Conservation (phyloP, 1,140 invertebrate genomes). For the Diorhabda carinulata region DNA sequence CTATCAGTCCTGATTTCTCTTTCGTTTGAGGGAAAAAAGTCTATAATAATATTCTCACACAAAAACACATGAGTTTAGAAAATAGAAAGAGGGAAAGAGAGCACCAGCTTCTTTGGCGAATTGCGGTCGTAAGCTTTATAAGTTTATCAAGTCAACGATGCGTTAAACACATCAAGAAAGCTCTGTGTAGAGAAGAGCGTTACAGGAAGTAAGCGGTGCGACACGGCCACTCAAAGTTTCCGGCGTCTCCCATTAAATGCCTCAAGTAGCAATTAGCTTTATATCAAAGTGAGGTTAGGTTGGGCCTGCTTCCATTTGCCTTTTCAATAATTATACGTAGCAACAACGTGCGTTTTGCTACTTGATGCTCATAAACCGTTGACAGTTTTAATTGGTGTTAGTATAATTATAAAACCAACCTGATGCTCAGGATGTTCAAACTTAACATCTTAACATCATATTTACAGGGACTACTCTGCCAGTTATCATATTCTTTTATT, state of each 20-base stretch:
- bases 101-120: slow-evolving; percentile 20
- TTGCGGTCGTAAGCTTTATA: slow-evolving; percentile 12
- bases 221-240: slow-evolving; percentile 28
- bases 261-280: slow-evolving; percentile 37
- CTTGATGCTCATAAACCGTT: slow-evolving; percentile 1
- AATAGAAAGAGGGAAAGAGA: slow-evolving; percentile 6
- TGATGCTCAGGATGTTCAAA: too few relatives aligned
- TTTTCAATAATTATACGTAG: slow-evolving; percentile 12
- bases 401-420: not conserved
- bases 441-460: too few relatives aligned
- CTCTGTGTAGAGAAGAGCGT: slow-evolving; percentile 20
- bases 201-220: slow-evolving; percentile 28
- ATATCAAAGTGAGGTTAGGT: slow-evolving; percentile 31
- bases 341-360: slow-evolving; percentile 13
- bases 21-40: too few relatives aligned
- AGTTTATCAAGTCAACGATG: slow-evolving; percentile 25
- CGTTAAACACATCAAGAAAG: slow-evolving; percentile 30
- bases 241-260: slow-evolving; percentile 36
- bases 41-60: too few relatives aligned
- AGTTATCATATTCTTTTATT: too few relatives aligned
- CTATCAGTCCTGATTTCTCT: too few relatives aligned
- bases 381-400: slow-evolving; percentile 7
- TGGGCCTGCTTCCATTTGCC: slow-evolving; percentile 14
- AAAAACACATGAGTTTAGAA: not conserved
- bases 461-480: too few relatives aligned